phyloP scores from a whole-genome alignment of 2,797 vertebrate genomes.

The Hydrophis major region DNA sequence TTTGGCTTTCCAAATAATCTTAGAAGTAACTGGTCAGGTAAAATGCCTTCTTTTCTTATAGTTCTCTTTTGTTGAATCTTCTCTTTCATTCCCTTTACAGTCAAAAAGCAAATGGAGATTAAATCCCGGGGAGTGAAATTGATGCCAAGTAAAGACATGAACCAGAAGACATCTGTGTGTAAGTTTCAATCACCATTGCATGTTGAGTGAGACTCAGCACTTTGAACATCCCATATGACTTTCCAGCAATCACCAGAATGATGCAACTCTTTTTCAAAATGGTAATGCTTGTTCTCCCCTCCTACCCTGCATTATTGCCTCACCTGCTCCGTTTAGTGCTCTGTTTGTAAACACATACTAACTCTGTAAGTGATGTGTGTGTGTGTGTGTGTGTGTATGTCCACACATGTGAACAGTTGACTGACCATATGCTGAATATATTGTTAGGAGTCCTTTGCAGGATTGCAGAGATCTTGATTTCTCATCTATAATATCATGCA shows the following conservation, averaged over 20 bases:
- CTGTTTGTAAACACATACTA: slow-evolving; percentile 52
- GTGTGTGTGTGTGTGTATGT: neutral
- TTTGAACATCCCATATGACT: slow-evolving; percentile 55
- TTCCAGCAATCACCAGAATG: slow-evolving; percentile 39
- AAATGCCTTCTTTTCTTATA: neutral
- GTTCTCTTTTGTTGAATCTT: rapidly evolving
- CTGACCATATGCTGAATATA: neutral
- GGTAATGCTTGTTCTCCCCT: slow-evolving; percentile 37
- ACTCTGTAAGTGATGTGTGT: slow-evolving; percentile 2
- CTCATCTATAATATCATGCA: neutral
- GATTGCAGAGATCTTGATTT: neutral
- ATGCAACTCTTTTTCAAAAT: slow-evolving; percentile 21
- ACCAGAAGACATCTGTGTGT: slow-evolving; percentile 99
- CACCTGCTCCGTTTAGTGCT: slow-evolving; percentile 55
- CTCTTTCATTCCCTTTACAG: slow-evolving; percentile 70
- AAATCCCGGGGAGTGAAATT: slow-evolving; percentile 98
- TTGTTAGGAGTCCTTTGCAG: neutral
- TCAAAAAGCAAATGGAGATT: slow-evolving; percentile 97
- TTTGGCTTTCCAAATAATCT: too few species aligned
- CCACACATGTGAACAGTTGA: neutral
- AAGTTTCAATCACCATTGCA: slow-evolving; percentile 70
- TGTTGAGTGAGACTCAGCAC: slow-evolving; percentile 35
- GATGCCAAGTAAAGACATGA: slow-evolving; percentile 96
- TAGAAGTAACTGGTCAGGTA: neutral
- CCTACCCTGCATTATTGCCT: slow-evolving; percentile 60